Percentiles rank a stretch among this genome's conserved stretches.
Evolutionary conservation across 1,140 invertebrate genomes (phyloP).

Genomic region (Archivesica marissinica): DNA sequence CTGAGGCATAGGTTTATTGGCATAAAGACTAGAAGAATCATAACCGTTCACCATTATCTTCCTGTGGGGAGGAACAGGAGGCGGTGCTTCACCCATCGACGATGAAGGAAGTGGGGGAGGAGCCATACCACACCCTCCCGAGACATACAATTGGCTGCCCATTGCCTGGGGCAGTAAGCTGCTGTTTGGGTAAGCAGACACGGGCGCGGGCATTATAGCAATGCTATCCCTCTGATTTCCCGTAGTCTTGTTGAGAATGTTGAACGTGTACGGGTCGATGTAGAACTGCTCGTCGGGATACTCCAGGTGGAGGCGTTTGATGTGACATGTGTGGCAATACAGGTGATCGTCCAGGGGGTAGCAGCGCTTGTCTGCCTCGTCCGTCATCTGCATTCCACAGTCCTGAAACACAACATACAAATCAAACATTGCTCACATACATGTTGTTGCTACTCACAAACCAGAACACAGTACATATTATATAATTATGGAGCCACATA

Average conservation of each 20-base stretch:
- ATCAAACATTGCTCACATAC: not conserved
- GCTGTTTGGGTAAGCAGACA: constrained; percentile 65
- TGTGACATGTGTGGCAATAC: constrained; percentile 96
- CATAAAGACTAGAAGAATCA: constrained; percentile 43
- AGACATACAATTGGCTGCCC: constrained; percentile 24
- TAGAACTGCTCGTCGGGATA: constrained; percentile 80
- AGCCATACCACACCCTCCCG: not conserved
- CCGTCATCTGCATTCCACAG: constrained; percentile 98
- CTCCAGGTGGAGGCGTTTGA: constrained; percentile 88
- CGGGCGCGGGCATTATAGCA: constrained; percentile 67
- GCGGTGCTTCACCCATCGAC: constrained; percentile 28
- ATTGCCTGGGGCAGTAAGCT: not conserved
- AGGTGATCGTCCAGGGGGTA: constrained; percentile 96
- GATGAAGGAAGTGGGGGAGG: constrained; percentile 16
- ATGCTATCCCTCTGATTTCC: constrained; percentile 72
- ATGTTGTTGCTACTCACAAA: not conserved
- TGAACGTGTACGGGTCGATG: constrained; percentile 78
- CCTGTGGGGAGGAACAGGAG: constrained; percentile 49
- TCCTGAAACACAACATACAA: constrained; percentile 86
- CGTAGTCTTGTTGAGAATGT: constrained; percentile 74
- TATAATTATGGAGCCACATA: no score
- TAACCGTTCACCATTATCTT: constrained; percentile 32
- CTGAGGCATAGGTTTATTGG: constrained; percentile 44
- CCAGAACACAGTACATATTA: no score
- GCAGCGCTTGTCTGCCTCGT: constrained; percentile 98